phyloP scores from a whole-genome alignment of 2,797 vertebrate species.

The Spea hammondii region DNA sequence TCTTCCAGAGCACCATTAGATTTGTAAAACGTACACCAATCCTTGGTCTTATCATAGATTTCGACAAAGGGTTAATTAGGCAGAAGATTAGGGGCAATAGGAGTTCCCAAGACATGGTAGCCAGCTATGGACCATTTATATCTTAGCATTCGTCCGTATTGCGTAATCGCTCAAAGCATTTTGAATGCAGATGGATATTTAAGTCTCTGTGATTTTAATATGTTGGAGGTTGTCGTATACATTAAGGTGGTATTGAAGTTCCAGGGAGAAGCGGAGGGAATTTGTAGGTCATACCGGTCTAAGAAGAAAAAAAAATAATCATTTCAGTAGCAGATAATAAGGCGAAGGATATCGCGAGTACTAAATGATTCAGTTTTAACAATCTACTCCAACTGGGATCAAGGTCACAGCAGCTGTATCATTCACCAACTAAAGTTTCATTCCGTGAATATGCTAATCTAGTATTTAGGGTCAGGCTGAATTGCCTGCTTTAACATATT shows the following conservation, averaged over 20 bases:
- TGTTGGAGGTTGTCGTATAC: conserved; percentile 29
- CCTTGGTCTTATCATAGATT: too few species aligned
- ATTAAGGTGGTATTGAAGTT: conserved; percentile 29
- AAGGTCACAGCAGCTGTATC: conserved; percentile 32
- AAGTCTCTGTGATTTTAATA: conserved; percentile 30
- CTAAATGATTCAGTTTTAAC: conserved; percentile 51
- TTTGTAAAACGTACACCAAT: too few species aligned
- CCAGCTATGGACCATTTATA: too few species aligned
- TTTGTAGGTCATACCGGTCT: conserved; percentile 47
- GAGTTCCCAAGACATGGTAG: too few species aligned
- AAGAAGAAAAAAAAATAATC: conserved; percentile 10
- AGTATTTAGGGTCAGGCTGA: conserved; percentile 41
- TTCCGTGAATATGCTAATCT: conserved; percentile 44
- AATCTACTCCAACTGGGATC: conserved; percentile 38
- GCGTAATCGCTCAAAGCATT: too few species aligned
- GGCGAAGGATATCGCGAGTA: conserved; percentile 41
- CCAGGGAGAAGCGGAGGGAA: conserved; percentile 37
- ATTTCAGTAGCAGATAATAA: conserved; percentile 46
- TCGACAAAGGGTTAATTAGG: too few species aligned
- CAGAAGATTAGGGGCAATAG: too few species aligned
- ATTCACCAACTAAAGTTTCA: conserved; percentile 4
- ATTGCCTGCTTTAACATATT: conserved; percentile 30
- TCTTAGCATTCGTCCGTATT: too few species aligned
- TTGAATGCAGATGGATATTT: neutral
- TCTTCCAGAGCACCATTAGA: too few species aligned